These are phyloP conservation scores for Athalia rosae DNA, from an alignment of 2,888 invertebrate genomes.

Conservation along the genomic window DNA sequence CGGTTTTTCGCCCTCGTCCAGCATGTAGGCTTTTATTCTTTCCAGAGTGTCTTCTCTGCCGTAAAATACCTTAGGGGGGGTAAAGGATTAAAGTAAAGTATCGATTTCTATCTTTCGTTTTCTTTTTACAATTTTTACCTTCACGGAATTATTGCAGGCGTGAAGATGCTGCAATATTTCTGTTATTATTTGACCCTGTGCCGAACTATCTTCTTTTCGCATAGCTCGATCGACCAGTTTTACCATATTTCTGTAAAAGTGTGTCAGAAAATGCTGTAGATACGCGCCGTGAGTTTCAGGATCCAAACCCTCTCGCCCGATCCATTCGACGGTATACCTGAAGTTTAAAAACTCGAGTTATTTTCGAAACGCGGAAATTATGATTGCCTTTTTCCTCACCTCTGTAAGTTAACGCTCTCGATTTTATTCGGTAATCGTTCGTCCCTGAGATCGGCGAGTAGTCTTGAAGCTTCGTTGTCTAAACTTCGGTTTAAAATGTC, in stretches of 20 bases:
- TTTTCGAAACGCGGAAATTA: neutral
- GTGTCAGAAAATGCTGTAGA: constrained; percentile 93
- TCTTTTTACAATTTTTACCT: constrained; percentile 72
- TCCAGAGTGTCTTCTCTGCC: constrained; percentile 91
- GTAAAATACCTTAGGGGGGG: constrained; percentile 84
- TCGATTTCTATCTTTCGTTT: neutral
- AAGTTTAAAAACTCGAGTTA: constrained; percentile 49
- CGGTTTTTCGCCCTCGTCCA: constrained; percentile 89
- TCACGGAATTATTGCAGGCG: constrained; percentile 94
- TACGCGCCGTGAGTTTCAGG: constrained; percentile 95
- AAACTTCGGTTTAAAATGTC: constrained; percentile 94
- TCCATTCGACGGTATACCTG: constrained; percentile 97
- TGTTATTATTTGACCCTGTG: constrained; percentile 94
- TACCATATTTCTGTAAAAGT: constrained; percentile 94
- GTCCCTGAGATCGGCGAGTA: constrained; percentile 92
- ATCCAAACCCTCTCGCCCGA: constrained; percentile 95
- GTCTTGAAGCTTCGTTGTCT: constrained; percentile 93
- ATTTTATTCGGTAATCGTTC: constrained; percentile 92
- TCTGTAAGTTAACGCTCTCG: constrained; percentile 90
- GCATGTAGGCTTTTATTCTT: constrained; percentile 88
- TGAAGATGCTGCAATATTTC: constrained; percentile 96
- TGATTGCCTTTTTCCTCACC: constrained; percentile 75
- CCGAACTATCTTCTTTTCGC: constrained; percentile 95
- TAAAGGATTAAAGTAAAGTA: neutral
- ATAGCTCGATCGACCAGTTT: constrained; percentile 95